Evolutionary conservation across 2,888 invertebrate species (phyloP).

Genomic region (Pandemis corylana): DNA sequence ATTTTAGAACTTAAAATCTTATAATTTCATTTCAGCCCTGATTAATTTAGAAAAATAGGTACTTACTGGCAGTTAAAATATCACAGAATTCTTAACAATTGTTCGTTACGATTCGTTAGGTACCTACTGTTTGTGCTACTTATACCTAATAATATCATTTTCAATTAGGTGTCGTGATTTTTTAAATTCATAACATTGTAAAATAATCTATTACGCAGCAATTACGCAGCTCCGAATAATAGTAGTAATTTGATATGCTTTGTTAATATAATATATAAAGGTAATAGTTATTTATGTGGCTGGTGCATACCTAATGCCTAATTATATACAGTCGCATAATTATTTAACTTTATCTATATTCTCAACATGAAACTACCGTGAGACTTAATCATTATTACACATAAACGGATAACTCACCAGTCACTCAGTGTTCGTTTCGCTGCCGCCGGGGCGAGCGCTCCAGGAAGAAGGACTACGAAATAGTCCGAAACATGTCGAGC

Average conservation of each 20-base stretch:
- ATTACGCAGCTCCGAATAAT: not conserved
- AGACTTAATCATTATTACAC: no score
- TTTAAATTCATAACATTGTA: not conserved
- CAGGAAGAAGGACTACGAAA: no score
- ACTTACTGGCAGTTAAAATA: slow-evolving; percentile 30
- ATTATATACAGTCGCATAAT: no score
- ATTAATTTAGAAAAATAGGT: slow-evolving; percentile 13
- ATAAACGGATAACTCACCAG: no score
- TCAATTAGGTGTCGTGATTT: not conserved
- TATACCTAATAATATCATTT: not conserved
- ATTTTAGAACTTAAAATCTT: no score
- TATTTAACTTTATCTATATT: no score
- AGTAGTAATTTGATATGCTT: not conserved
- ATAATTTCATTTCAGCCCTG: not conserved
- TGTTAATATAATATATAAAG: not conserved
- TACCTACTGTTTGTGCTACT: not conserved
- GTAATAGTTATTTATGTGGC: no score
- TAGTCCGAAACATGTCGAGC: no score
- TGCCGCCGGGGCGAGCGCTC: no score
- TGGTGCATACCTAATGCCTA: no score
- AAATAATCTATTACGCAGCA: not conserved
- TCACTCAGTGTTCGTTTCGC: no score
- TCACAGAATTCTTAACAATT: slow-evolving; percentile 31
- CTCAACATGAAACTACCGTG: no score
- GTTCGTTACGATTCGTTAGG: slow-evolving; percentile 2